A percentile compares a stretch with the other conserved stretches of the same genome.
Conservation (phyloP, 2,888 invertebrate genomes). For the Pollenia labialis region DNA sequence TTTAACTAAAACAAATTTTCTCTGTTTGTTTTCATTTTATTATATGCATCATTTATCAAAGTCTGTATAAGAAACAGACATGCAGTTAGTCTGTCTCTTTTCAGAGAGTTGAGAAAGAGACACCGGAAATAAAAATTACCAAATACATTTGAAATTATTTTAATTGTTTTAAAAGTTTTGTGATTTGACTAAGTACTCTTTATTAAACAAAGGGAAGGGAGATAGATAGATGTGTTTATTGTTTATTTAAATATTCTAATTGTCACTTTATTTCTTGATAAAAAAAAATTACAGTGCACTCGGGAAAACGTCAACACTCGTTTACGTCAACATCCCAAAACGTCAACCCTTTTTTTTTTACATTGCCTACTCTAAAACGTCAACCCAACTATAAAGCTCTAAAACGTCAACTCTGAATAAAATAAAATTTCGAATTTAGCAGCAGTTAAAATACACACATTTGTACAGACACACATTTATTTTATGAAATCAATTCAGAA, state of each 20-base stretch:
- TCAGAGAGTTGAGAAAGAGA: conserved; percentile 39
- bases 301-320: too few relatives aligned
- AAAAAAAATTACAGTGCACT: too few relatives aligned
- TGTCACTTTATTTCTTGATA: background rate
- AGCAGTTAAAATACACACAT: too few relatives aligned
- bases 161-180: conserved; percentile 36
- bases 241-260: conserved; percentile 39
- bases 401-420: too few relatives aligned
- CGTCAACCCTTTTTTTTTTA: too few relatives aligned
- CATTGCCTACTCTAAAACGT: too few relatives aligned
- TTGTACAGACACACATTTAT: too few relatives aligned
- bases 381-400: too few relatives aligned
- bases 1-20: conserved; percentile 52
- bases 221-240: background rate
- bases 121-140: conserved; percentile 65
- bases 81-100: background rate
- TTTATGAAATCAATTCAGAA: too few relatives aligned
- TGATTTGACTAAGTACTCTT: background rate
- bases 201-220: background rate
- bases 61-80: conserved; percentile 20
- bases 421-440: too few relatives aligned
- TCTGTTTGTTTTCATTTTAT: conserved; percentile 29
- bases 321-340: too few relatives aligned
- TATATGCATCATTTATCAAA: conserved; percentile 34
- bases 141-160: conserved; percentile 51